Evolutionary conservation across 1,140 invertebrate species (phyloP), one percentile per base, ranked within the genome.

Genomic region (Sipha flava): DNA sequence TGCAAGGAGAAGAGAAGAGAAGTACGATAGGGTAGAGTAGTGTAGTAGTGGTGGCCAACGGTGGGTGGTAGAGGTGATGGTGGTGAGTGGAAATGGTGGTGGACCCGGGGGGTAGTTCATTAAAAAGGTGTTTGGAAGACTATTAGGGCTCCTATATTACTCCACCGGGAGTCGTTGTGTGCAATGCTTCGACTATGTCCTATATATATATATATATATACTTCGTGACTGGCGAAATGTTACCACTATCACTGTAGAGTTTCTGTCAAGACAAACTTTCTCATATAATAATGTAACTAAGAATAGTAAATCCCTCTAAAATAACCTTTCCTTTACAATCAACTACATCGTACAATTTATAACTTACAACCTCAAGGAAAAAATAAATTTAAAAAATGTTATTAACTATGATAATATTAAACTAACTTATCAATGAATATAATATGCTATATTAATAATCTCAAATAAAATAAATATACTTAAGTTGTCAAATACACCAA

Each of bases 101-200:
- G 82, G 79, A 82, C 82, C 82, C 79, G 75, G 80, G 81, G 82
- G 82, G 82, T 84, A 84, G 84, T 84, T 84, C 84, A 84, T 84
- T 84, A 84, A 84, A 84, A 84, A 84, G 84, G 84, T 84, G 84
- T 84, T 84, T 84, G 82, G 80, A 82, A 82, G 81, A 83, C 83
- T 81, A 84, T 84, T 84, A 83, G 83, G 82, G 80, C 49, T 75
- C 80, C 80, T 81, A 83, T 84, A 84, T 83, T 82, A 81, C 83
- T 81, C 83, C 82, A 26, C 72, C 52, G 83, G 82, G 83, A 81
- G 82, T 80, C 83, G 80, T 84, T 83, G 45, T 47, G 29, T 66
- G 64, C 64, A 66, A 66, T 66, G 43, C 80, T 26, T 34, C 81
- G 47, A 40, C 43, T 37, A 79, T 34, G 52, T 79, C 40, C 40